phyloP scores from a whole-genome alignment of 2,113 vertebrate species.

The Calyptomena viridis region DNA sequence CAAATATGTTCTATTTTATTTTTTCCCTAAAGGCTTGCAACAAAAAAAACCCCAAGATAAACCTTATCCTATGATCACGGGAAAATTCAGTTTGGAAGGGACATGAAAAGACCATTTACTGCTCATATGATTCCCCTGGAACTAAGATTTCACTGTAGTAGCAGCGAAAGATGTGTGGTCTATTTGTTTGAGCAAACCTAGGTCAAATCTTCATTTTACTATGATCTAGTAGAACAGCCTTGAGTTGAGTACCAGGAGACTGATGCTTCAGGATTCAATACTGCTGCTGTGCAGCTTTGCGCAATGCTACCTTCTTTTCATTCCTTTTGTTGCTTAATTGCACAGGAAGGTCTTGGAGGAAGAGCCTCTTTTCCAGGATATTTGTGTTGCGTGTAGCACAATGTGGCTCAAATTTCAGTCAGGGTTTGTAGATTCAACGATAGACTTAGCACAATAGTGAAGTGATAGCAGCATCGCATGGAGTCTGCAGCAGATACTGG shows the following conservation, averaged over 20 bases:
- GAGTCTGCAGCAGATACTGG: not conserved
- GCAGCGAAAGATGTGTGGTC: not conserved
- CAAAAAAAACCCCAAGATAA: not conserved
- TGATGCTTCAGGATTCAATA: not conserved
- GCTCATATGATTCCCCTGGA: not conserved
- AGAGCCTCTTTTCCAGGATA: not conserved
- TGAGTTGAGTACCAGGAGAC: not conserved
- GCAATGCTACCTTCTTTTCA: not conserved
- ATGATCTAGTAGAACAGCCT: not conserved
- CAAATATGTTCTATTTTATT: not conserved
- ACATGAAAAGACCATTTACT: not conserved
- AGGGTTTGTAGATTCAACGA: not conserved
- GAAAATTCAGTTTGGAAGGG: not conserved
- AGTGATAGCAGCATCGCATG: not conserved
- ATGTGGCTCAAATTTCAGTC: not conserved
- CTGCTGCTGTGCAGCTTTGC: not conserved
- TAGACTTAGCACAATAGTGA: not conserved
- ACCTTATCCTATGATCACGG: not conserved
- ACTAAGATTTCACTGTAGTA: not conserved
- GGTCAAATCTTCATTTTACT: not conserved
- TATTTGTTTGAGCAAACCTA: not conserved
- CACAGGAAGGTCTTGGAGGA: not conserved
- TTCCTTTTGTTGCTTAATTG: not conserved
- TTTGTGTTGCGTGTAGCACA: not conserved
- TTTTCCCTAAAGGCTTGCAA: not conserved